Evolutionary conservation across 2,888 invertebrate species (phyloP), one percentile per base, ranked within the genome.

Genomic region (Sylvicola cinctus): DNA sequence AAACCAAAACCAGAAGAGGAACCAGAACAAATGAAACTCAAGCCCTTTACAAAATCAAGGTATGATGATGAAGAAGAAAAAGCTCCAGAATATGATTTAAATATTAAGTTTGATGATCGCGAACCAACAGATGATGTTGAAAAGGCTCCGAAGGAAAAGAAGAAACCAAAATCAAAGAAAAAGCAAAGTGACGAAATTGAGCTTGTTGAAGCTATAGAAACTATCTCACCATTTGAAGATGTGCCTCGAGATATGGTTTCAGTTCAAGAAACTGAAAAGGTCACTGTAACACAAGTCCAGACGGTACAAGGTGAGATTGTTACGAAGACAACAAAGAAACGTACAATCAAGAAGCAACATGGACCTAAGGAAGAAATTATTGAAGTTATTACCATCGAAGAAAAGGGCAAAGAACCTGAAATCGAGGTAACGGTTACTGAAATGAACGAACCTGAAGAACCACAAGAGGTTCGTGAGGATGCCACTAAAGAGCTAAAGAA

Each of bases 351-450:
- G 37, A 58, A 57, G 34, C 54, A 52, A 11, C 50, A 50, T 30
- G 55, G 53, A 10, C 51, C 54, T 2, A 51, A 55, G 43, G 54
- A 57, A 37, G 44, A 48, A 34, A 42, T 52, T 29, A 52, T 58
- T 43, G 50, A 59, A 50, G 53, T 57, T 23, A 47, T 53, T n/a
- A 49, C 50, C n/a, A 44, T 50, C 36, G 45, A 49, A 40, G 51
- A 56, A 43, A 49, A 48, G 17, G 50, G 49, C 16, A 55, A 54
- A 43, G 51, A 61, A 47, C 57, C 62, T 29, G 42, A 61, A 38
- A 55, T 55, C 40, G 56, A 60, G 39, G 54, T 65, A 14, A 48
- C 50, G 16, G 50, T 63, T 29, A 26, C 38, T 0, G 52, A 49
- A 0, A 47, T 51, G 0, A 36, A 40, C 41, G 38, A 45, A 35